phyloP scores from a whole-genome alignment of 2,797 vertebrate species.

The Phalanger gymnotis region DNA sequence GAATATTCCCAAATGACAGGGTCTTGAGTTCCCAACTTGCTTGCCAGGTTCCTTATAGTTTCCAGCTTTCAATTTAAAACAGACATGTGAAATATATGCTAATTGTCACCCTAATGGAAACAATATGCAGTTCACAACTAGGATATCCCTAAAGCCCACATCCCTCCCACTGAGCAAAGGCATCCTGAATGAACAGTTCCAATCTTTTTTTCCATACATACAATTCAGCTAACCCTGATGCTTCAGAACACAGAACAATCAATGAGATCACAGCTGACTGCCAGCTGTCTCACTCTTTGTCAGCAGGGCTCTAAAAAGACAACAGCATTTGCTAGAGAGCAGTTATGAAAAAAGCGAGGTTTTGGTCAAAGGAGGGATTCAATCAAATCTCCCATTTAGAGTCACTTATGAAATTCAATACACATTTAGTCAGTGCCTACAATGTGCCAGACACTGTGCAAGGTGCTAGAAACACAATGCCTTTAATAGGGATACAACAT shows the following conservation, averaged over 20 bases:
- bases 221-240: constrained; percentile 12
- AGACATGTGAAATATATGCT: constrained; percentile 65
- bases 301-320: constrained; percentile 16
- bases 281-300: neutral
- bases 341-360: constrained; percentile 14
- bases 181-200: constrained; percentile 24
- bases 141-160: constrained; percentile 55
- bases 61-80: constrained; percentile 69
- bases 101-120: constrained; percentile 74
- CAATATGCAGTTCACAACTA: constrained; percentile 61
- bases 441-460: neutral
- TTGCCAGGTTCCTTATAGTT: constrained; percentile 69
- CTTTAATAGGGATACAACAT: neutral
- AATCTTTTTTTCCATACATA: neutral
- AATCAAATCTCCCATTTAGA: neutral
- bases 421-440: neutral
- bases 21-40: constrained; percentile 63
- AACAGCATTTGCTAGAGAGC: neutral
- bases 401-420: neutral
- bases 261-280: neutral
- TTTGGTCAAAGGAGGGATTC: constrained; percentile 23
- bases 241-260: constrained; percentile 51
- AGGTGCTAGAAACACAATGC: neutral
- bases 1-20: constrained; percentile 51
- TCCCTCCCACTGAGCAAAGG: constrained; percentile 48